These are phyloP conservation scores for Erethizon dorsatum DNA, from an alignment of 2,797 vertebrate species.

Conservation along the genomic window DNA sequence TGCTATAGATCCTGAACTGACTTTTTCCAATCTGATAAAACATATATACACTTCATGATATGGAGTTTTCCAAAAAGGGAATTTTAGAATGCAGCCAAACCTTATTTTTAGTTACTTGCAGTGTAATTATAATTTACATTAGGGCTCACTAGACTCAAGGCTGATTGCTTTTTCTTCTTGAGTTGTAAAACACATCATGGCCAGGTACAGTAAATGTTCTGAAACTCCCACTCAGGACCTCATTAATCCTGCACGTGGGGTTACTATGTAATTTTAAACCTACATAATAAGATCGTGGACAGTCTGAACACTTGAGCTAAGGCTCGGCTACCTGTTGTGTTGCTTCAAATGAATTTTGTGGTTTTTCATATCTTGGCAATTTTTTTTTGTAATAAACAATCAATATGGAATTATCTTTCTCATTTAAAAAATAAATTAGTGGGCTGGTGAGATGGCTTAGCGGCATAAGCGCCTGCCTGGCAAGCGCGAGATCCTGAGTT, in stretches of 20 bases:
- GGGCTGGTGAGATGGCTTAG: no score
- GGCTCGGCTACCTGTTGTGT: conserved; percentile 41
- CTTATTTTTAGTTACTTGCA: conserved; percentile 38
- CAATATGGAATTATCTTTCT: conserved; percentile 76
- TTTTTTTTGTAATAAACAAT: conserved; percentile 74
- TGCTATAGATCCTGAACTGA: conserved; percentile 88
- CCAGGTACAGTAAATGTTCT: conserved; percentile 5
- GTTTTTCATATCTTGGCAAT: conserved; percentile 64
- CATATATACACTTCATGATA: background rate
- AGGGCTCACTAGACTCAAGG: conserved; percentile 62
- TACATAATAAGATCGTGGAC: conserved; percentile 66
- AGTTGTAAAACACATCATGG: conserved; percentile 55
- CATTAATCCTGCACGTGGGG: conserved; percentile 56
- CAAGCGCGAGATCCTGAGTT: no score
- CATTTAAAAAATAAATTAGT: conserved; percentile 71
- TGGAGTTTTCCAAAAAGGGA: conserved; percentile 25
- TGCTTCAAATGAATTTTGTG: conserved; percentile 72
- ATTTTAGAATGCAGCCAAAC: conserved; percentile 27
- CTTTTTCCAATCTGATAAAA: conserved; percentile 81
- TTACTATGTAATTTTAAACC: conserved; percentile 53
- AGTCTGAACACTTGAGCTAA: conserved; percentile 56
- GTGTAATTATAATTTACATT: conserved; percentile 44
- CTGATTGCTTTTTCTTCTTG: conserved; percentile 62
- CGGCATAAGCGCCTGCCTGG: no score
- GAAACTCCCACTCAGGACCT: conserved; percentile 70